phyloP scores from a whole-genome alignment of 2,113 vertebrate species.

The Ciconia stormi region DNA sequence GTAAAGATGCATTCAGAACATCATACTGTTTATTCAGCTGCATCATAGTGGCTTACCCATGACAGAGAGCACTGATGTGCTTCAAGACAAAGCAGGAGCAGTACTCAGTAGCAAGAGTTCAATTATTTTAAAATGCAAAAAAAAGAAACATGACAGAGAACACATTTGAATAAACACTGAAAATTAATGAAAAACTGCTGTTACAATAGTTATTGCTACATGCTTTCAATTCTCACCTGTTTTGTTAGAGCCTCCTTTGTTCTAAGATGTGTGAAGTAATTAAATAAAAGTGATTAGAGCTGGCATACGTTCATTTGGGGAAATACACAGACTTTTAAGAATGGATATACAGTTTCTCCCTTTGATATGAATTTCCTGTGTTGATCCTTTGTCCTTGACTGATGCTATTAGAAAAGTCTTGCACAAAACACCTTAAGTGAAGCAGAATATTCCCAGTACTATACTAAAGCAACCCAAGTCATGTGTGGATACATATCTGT shows the following conservation, averaged over 20 bases:
- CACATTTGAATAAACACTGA: not conserved
- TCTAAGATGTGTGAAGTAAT: constrained; percentile 15
- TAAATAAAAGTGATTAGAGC: not conserved
- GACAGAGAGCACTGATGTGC: not conserved
- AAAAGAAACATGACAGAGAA: not conserved
- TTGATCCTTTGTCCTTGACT: not conserved
- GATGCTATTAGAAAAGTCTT: not conserved
- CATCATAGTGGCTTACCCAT: not conserved
- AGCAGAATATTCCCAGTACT: not conserved
- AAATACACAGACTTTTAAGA: not conserved
- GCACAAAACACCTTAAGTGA: not conserved
- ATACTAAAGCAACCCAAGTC: not conserved
- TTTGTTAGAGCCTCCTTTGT: not conserved
- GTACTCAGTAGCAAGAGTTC: not conserved
- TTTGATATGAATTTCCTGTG: not conserved
- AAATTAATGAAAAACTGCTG: not conserved
- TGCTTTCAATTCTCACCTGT: constrained; percentile 10
- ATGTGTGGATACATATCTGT: not conserved
- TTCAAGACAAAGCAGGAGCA: not conserved
- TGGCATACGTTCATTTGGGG: not conserved
- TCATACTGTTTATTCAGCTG: not conserved
- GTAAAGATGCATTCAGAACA: not conserved
- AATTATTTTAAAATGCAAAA: not conserved
- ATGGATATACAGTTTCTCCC: not conserved
- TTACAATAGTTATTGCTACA: not conserved